Base-by-base conservation (phyloP, 2,113 vertebrate species). In the Podarcis raffonei region DNA sequence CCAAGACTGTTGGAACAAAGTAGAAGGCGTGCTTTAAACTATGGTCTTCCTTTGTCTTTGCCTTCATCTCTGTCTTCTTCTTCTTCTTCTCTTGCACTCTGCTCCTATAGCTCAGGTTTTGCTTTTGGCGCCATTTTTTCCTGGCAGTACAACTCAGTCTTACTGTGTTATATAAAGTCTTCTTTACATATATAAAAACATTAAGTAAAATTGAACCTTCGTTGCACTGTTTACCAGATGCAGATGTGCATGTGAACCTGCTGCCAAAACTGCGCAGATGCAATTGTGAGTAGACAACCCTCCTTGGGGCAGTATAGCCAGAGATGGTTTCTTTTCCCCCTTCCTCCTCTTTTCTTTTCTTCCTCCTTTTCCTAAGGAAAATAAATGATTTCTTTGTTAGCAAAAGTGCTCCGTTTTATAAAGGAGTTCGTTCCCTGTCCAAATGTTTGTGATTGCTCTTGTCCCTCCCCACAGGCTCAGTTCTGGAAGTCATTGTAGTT, bases 301-400 rank as follows among this genome's bases (percentile, higher is more conserved):
- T 94, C 86, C 35, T 48, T 12, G 79, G 84, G 39, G 72, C 79
- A 83, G 72, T 90, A 69, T 79, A 93, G 15, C 66, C 42, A 91
- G 71, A 72, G 84, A 84, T 20, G 82, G 25, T 48, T 37, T 66
- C 6, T n/a, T 23, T 18, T 88, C 18, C 62, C 22, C 71, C 6
- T n/a, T 20, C 89, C 18, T 48, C 22, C 71, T 27, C 83, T 89
- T 76, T 37, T 79, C 68, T 84, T 35, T 86, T 81, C 18, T 92
- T 93, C 79, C 91, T 93, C 84, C 37, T 12, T 94, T 93, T 89
- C 88, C 82, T 87, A 95, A 95, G 91, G 27, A 91, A 86, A 96
- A 86, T 87, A 94, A 69, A 68, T 90, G 57, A n/a, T 76, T 76
- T 85, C 93, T 94, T 93, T 84, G 93, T 94, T 91, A 80, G 83